Conservation (phyloP, 1,140 invertebrate genomes). For the Sitobion miscanthi region DNA sequence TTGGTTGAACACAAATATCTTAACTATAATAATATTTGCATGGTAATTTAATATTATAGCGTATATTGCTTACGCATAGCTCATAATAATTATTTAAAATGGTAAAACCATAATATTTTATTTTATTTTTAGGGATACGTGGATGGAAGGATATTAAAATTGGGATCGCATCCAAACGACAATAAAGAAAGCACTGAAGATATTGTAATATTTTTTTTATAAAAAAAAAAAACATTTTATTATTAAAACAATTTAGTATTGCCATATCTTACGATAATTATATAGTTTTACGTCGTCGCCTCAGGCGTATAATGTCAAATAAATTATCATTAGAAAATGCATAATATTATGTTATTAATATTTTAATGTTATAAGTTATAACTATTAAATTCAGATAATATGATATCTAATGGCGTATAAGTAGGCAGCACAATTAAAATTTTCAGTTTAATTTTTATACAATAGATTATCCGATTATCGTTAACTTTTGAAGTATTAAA, state of each 20-base stretch:
- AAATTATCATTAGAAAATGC: not conserved
- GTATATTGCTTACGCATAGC: slow-evolving; percentile 3
- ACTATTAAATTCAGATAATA: slow-evolving; percentile 1
- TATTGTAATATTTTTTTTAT: slow-evolving; percentile 31
- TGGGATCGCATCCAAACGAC: slow-evolving; percentile 55
- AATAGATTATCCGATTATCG: not conserved
- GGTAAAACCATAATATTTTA: not conserved
- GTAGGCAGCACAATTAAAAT: not conserved
- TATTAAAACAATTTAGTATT: not conserved
- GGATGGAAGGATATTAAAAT: slow-evolving; percentile 58
- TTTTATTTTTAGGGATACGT: slow-evolving; percentile 59
- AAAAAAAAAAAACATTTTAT: not conserved
- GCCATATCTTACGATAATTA: not conserved
- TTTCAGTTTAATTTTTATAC: not conserved
- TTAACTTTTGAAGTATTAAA: not conserved
- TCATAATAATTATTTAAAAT: not conserved
- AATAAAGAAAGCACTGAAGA: slow-evolving; percentile 46
- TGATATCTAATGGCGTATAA: not conserved
- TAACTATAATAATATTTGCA: not conserved
- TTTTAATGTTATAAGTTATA: not conserved
- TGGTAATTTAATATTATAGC: not conserved
- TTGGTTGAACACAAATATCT: not conserved
- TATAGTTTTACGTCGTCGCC: not conserved
- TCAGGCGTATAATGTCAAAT: not conserved
- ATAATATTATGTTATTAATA: not conserved